Percentiles rank a stretch among this genome's conserved stretches.
Evolutionary conservation across 2,113 vertebrate genomes (phyloP).

Genomic region (Dasypus novemcinctus): DNA sequence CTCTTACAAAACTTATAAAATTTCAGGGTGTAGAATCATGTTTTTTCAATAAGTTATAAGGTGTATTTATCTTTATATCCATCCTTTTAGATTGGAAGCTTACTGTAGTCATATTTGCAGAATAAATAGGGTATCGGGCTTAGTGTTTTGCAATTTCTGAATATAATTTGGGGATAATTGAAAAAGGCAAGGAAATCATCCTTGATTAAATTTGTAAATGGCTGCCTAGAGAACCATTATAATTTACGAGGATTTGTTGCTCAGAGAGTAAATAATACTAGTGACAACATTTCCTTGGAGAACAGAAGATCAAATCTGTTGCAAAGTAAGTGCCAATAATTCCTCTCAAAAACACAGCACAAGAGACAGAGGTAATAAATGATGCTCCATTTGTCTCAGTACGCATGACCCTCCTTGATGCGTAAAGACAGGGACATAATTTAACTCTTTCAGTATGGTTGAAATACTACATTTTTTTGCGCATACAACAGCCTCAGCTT

Average conservation of each 20-base stretch:
- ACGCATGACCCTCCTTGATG: background rate
- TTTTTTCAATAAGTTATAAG: background rate
- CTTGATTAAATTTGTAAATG: conserved; percentile 69
- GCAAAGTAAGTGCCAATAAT: conserved; percentile 59
- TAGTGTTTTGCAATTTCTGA: background rate
- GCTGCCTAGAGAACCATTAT: conserved; percentile 54
- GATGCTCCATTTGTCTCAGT: conserved; percentile 37
- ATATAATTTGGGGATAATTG: conserved; percentile 60
- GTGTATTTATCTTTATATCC: background rate
- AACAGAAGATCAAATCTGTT: conserved; percentile 66
- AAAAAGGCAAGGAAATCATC: conserved; percentile 58
- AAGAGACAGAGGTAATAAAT: conserved; percentile 20
- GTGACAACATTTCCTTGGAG: conserved; percentile 65
- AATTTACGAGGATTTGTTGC: conserved; percentile 64
- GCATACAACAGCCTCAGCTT: background rate
- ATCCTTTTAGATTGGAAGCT: conserved; percentile 49
- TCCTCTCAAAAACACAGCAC: conserved; percentile 43
- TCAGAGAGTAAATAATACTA: conserved; percentile 68
- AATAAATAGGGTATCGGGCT: background rate
- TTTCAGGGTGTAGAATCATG: background rate
- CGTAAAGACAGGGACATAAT: background rate
- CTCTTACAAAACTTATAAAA: background rate
- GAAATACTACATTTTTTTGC: background rate
- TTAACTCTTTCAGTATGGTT: background rate
- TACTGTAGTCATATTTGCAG: conserved; percentile 3